Evolutionary conservation across 2,797 vertebrate genomes (phyloP).

Genomic region (Chrosomus eos): DNA sequence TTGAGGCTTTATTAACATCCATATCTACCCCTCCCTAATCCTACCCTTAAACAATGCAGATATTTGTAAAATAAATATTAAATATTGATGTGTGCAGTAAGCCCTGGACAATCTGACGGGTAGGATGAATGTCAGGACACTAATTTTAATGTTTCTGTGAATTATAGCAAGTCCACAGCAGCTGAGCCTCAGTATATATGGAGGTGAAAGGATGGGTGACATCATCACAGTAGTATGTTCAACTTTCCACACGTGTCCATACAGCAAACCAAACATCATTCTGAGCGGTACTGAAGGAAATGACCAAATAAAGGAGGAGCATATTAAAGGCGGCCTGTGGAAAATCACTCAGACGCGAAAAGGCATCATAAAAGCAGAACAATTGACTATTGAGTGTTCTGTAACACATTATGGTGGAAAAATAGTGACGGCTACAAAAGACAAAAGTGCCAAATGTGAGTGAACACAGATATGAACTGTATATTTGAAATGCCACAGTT

Average conservation of each 20-base stretch:
- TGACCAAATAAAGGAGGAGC: accelerated
- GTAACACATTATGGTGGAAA: slow-evolving; percentile 26
- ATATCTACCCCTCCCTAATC: too few relatives aligned
- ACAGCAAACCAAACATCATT: background rate
- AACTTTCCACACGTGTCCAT: slow-evolving; percentile 41
- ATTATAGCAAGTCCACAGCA: background rate
- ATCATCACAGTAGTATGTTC: background rate
- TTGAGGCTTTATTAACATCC: too few relatives aligned
- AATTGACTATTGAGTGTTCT: background rate
- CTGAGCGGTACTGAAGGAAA: slow-evolving; percentile 10
- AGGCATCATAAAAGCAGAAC: slow-evolving; percentile 20
- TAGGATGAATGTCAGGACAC: background rate
- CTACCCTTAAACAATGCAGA: too few relatives aligned
- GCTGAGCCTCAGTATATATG: slow-evolving; percentile 17
- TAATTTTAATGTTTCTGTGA: too few relatives aligned
- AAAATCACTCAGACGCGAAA: slow-evolving; percentile 21
- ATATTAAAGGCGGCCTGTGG: background rate
- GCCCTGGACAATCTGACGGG: too few relatives aligned
- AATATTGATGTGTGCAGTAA: too few relatives aligned
- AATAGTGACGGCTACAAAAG: background rate
- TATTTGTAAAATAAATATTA: too few relatives aligned
- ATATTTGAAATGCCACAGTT: background rate
- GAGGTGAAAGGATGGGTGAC: background rate
- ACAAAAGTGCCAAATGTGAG: slow-evolving; percentile 34
- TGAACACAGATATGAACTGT: background rate